Base-by-base conservation (phyloP, 2,888 invertebrate genomes). In the Drosophila melanosoma region DNA sequence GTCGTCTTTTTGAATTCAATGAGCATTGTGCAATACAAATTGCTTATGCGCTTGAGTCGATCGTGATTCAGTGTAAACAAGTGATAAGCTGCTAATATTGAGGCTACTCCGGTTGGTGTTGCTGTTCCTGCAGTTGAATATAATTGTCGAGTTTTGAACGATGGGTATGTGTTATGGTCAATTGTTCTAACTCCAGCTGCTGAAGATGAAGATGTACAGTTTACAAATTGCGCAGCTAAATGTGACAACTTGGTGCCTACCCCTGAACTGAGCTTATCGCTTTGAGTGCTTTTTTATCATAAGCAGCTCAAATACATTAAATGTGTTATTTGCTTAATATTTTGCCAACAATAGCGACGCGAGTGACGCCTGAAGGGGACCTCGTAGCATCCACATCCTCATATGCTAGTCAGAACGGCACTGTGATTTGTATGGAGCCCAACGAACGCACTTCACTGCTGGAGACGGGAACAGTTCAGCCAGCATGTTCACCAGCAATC, bases 271-370 rank as follows among this genome's bases (percentile, higher is more conserved):
- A 49, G 56, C 60, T 70, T 77, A 83, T 77, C 74, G 48, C 48
- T 26, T 49, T 12, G 48, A 15, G 35, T 35, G 51, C 5, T 33
- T 60, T 60, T 79, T 82, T 81, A 85, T 90, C 81, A 62, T 60
- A 74, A 53, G 42, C 69, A 70, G 29, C 56, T 64, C 38, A 69
- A 61, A 45, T 59, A 51, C 49, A 75, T 58, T 38, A 69, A 67
- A 36, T 70, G 42, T 70, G 51, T 72, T 80, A 40, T 75, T 76
- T 80, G 74, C 48, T 78, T 76, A 70, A 84, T 74, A 71, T 82
- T 84, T 75, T 57, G 49, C 63, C 54, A 42, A 62, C 57, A 61
- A 61, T 69, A 89, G 89, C 60, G 8, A 23, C 20, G 15, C 53
- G 58, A 45, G 72, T 32, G 33, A 15, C 38, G 10, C 29, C 42